These are phyloP conservation scores for Drosophila barbarae DNA, from an alignment of 2,888 invertebrate genomes.

Conservation along the genomic window DNA sequence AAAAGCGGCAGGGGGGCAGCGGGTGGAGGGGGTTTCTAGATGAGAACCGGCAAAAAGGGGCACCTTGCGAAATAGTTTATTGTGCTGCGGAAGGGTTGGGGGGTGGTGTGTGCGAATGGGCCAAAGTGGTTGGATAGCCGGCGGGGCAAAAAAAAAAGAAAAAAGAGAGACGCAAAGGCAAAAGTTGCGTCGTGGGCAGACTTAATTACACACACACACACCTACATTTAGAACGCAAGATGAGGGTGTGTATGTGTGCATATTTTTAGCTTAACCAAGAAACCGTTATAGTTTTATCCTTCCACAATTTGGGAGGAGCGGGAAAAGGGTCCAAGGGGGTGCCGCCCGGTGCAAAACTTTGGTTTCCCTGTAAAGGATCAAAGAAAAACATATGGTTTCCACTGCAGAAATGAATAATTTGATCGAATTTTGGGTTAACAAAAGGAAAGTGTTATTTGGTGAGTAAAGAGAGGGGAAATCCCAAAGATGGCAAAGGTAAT, in stretches of 20 bases:
- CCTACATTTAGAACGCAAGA: constrained; percentile 9
- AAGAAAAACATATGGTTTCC: constrained; percentile 29
- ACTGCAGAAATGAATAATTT: constrained; percentile 13
- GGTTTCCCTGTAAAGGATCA: constrained; percentile 21
- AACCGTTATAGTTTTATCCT: constrained; percentile 56
- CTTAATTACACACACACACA: constrained; percentile 45
- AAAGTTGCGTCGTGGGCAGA: constrained; percentile 47
- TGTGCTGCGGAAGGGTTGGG: constrained; percentile 21
- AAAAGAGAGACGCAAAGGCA: constrained; percentile 23
- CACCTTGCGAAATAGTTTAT: constrained; percentile 70
- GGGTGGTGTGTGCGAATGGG: constrained; percentile 16
- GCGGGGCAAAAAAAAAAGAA: constrained; percentile 22
- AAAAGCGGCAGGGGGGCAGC: constrained; percentile 21
- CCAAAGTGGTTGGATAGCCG: constrained; percentile 28
- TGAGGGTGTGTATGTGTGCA: constrained; percentile 16
- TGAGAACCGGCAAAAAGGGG: constrained; percentile 48
- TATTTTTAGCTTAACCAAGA: constrained; percentile 66
- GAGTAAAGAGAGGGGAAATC: neutral
- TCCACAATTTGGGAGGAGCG: neutral
- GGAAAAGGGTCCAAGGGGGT: neutral
- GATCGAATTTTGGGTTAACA: constrained; percentile 13
- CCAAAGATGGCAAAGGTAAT: neutral
- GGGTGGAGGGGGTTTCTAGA: constrained; percentile 21
- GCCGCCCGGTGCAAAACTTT: constrained; percentile 1
- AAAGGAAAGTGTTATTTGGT: neutral